phyloP scores from a whole-genome alignment of 2,113 vertebrate species.

The Lampris megalopsis region DNA sequence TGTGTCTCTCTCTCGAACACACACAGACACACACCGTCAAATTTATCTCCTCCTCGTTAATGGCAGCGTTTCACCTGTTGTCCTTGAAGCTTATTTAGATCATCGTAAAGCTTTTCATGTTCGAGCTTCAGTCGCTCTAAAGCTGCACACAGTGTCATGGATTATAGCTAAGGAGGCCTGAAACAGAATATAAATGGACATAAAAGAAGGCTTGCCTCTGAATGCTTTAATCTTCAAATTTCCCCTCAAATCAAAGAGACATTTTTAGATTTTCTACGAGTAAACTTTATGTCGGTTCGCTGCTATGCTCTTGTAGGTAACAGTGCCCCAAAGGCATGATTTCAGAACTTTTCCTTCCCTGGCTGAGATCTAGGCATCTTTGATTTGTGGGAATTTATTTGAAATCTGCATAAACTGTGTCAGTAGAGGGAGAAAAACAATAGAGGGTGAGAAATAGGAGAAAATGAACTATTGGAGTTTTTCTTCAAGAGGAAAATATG shows the following conservation, averaged over 20 bases:
- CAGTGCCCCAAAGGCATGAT: slow-evolving; percentile 25
- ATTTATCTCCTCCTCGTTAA: slow-evolving; percentile 58
- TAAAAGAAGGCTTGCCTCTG: slow-evolving; percentile 3
- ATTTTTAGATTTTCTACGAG: slow-evolving; percentile 9
- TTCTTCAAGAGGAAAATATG: not conserved
- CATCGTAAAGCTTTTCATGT: slow-evolving; percentile 32
- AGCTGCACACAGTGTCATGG: not conserved
- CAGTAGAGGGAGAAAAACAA: not conserved
- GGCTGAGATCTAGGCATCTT: slow-evolving; percentile 10
- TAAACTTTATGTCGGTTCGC: not conserved
- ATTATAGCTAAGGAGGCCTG: slow-evolving; percentile 1
- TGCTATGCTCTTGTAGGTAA: slow-evolving; percentile 5
- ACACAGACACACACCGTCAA: slow-evolving; percentile 22
- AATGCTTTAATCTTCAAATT: slow-evolving; percentile 30
- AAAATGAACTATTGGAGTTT: not conserved
- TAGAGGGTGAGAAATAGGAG: not conserved
- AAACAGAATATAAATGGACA: not conserved
- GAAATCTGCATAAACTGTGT: slow-evolving; percentile 13
- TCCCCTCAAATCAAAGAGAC: slow-evolving; percentile 30
- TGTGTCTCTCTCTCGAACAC: not conserved
- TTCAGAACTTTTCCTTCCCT: slow-evolving; percentile 1
- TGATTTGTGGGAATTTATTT: slow-evolving; percentile 5
- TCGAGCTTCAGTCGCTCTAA: slow-evolving; percentile 6
- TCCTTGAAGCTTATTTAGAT: slow-evolving; percentile 46
- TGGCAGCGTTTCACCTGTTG: slow-evolving; percentile 53